These are phyloP conservation scores for Drosophila fulvimacula DNA, from an alignment of 2,888 invertebrate genomes.

Conservation along the genomic window DNA sequence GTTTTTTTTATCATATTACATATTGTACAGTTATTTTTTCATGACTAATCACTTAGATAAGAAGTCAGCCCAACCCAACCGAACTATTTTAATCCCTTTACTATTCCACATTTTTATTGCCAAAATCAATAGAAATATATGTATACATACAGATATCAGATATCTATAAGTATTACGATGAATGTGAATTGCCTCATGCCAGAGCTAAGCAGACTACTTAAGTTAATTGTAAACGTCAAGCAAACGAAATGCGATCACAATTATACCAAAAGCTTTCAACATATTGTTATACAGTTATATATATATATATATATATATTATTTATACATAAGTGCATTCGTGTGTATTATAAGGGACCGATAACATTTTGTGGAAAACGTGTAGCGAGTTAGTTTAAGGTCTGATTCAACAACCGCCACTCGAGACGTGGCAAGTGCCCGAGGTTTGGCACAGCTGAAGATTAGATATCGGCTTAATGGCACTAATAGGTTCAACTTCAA, in stretches of 20 bases:
- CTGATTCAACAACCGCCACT: conserved; percentile 13
- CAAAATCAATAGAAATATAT: neutral
- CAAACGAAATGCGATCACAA: conserved; percentile 45
- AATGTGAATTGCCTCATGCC: conserved; percentile 6
- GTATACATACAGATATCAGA: neutral
- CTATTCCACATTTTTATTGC: neutral
- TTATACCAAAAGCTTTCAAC: conserved; percentile 33
- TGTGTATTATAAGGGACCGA: conserved; percentile 2
- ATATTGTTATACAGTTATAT: neutral
- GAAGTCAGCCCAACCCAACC: neutral
- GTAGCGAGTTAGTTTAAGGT: neutral
- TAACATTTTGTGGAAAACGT: conserved; percentile 12
- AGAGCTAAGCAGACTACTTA: conserved; percentile 21
- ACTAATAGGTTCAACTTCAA: conserved; percentile 20
- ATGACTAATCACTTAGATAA: conserved; percentile 9
- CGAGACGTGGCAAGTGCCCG: neutral
- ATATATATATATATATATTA: neutral
- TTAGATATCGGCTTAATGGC: conserved; percentile 39
- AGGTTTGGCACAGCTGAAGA: conserved; percentile 20
- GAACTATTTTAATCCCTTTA: neutral
- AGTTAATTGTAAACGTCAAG: conserved; percentile 54
- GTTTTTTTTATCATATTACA: neutral
- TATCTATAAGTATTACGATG: neutral
- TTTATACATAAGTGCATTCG: neutral
- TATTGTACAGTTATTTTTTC: neutral